A percentile compares a stretch with the other conserved stretches of the same genome.
Conservation (phyloP, 2,113 vertebrate species). For the Raja brachyura region DNA sequence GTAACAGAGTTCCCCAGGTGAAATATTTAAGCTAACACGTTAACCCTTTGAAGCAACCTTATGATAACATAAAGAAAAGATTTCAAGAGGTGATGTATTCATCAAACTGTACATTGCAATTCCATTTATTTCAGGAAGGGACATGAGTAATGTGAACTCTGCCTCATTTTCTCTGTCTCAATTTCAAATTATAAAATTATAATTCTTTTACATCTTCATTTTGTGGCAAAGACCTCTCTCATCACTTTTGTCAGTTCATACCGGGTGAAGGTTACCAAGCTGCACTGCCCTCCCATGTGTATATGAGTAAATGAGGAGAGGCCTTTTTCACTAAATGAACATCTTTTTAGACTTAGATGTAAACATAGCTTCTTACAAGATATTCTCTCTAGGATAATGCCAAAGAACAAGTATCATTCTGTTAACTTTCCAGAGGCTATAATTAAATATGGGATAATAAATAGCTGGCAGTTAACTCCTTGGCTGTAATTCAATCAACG, state of each 20-base stretch:
- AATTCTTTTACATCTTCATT: background rate
- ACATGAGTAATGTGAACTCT: background rate
- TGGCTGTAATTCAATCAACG: constrained; percentile 36
- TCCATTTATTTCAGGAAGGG: background rate
- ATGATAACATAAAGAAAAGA: background rate
- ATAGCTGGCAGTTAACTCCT: constrained; percentile 29
- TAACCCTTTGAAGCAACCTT: constrained; percentile 13
- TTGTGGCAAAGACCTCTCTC: background rate
- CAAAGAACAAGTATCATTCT: constrained; percentile 22
- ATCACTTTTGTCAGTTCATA: background rate
- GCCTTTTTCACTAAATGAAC: background rate
- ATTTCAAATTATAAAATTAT: background rate
- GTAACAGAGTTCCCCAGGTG: constrained; percentile 66
- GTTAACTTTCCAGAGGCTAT: constrained; percentile 24
- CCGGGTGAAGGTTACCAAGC: background rate
- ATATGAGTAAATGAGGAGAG: background rate
- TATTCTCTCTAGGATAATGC: background rate
- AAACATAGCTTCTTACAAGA: background rate
- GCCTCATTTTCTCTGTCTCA: constrained; percentile 1
- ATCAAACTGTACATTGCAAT: background rate
- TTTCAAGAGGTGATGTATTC: background rate
- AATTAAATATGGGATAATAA: constrained; percentile 32
- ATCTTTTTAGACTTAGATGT: background rate
- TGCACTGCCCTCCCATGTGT: background rate
- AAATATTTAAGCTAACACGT: constrained; percentile 40